Evolutionary conservation across 1,140 invertebrate genomes (phyloP).

Genomic region (Delia radicum): DNA sequence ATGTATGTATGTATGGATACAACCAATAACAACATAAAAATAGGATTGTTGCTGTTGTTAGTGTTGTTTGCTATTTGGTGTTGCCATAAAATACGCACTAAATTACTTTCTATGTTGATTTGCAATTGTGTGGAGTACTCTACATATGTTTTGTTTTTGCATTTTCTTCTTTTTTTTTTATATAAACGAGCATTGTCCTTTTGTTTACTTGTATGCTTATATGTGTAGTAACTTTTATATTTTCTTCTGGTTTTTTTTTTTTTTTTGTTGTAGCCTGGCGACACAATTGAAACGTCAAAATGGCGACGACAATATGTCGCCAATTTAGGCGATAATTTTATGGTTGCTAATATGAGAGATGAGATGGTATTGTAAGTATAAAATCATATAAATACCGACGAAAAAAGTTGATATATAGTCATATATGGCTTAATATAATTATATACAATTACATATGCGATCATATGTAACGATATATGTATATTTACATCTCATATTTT

Average conservation of each 20-base stretch:
- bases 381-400: too few species aligned
- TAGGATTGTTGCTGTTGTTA: not conserved
- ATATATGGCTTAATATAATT: too few species aligned
- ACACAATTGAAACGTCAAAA: conserved; percentile 40
- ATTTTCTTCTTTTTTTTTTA: not conserved
- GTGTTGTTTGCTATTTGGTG: not conserved
- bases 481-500: too few species aligned
- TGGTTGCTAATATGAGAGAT: not conserved
- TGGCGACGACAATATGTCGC: conserved; percentile 54
- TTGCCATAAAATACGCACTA: not conserved
- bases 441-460: too few species aligned
- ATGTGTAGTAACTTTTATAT: not conserved
- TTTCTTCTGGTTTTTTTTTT: not conserved
- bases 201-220: not conserved
- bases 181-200: not conserved
- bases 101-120: not conserved
- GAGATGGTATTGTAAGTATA: not conserved
- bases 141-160: not conserved
- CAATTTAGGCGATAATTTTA: conserved; percentile 24
- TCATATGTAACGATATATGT: too few species aligned
- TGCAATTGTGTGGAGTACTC: not conserved
- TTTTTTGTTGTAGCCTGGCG: conserved; percentile 26
- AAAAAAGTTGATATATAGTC: too few species aligned
- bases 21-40: not conserved
- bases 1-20: too few species aligned